Evolutionary conservation across 2,888 invertebrate species (phyloP).

Genomic region (Silvanus unidentatus): DNA sequence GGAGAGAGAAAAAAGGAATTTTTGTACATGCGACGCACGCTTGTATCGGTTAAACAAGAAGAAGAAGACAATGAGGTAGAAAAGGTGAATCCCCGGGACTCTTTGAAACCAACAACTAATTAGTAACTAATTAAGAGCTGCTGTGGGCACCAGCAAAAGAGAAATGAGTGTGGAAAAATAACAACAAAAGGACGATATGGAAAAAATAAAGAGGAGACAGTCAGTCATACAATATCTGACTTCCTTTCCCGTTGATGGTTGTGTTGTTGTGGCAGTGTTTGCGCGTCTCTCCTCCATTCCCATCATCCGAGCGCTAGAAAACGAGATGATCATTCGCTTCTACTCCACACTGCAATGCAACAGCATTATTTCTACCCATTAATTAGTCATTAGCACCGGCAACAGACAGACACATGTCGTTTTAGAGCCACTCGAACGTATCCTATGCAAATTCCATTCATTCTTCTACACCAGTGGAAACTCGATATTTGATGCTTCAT

Average conservation of each 20-base stretch:
- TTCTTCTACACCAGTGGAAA: slow-evolving; percentile 18
- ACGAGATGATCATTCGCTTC: background rate
- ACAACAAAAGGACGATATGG: slow-evolving; percentile 6
- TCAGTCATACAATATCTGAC: slow-evolving; percentile 36
- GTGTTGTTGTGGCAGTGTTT: too few relatives aligned
- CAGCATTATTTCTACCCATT: slow-evolving; percentile 15
- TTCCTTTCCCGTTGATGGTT: slow-evolving; percentile 32
- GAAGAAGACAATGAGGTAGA: too few relatives aligned
- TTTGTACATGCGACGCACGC: too few relatives aligned
- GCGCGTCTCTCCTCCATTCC: background rate
- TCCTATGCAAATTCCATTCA: slow-evolving; percentile 24
- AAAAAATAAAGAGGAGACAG: slow-evolving; percentile 26
- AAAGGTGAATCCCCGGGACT: too few relatives aligned
- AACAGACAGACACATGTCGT: slow-evolving; percentile 26
- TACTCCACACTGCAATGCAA: slow-evolving; percentile 1
- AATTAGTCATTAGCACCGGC: slow-evolving; percentile 28
- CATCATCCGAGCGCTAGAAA: background rate
- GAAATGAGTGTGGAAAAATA: slow-evolving; percentile 12
- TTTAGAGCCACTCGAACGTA: slow-evolving; percentile 14
- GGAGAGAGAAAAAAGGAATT: too few relatives aligned
- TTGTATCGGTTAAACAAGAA: too few relatives aligned
- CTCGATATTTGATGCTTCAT: slow-evolving; percentile 15
- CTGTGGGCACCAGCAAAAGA: slow-evolving; percentile 1
- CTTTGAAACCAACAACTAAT: slow-evolving; percentile 29
- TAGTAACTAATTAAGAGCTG: slow-evolving; percentile 32